Percentiles rank a stretch among this genome's conserved stretches.
These are phyloP conservation scores for Dusona sp. DNA, from an alignment of 2,888 invertebrate genomes.

Conservation along the genomic window DNA sequence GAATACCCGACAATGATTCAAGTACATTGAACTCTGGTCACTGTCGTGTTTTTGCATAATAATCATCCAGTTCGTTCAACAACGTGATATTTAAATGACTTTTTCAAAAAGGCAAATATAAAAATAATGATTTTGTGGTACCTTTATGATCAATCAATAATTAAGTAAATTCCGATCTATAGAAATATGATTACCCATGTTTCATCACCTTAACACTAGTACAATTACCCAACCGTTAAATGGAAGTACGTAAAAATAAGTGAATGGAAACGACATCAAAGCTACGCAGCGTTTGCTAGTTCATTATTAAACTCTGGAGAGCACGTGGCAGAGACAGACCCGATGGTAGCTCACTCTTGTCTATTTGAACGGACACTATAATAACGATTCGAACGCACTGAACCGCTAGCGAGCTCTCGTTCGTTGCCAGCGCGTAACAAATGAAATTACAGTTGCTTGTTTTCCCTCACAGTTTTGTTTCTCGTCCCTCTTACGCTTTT, in stretches of 20 bases:
- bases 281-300: not conserved
- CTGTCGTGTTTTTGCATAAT: not conserved
- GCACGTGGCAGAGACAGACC: conserved; percentile 22
- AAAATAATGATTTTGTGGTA: not conserved
- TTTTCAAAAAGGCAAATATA: not conserved
- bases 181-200: not conserved
- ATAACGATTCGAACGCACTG: conserved; percentile 56
- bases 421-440: conserved; percentile 63
- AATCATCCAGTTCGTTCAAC: not conserved
- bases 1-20: not conserved
- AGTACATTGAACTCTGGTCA: not conserved
- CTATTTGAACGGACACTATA: conserved; percentile 56
- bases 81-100: not conserved
- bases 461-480: conserved; percentile 44
- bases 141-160: not conserved
- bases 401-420: conserved; percentile 36
- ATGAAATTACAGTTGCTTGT: conserved; percentile 61
- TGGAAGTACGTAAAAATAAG: conserved; percentile 13
- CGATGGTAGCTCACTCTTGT: conserved; percentile 33
- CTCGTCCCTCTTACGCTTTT: not conserved
- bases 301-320: conserved; percentile 45
- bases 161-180: not conserved
- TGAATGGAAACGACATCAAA: conserved; percentile 9
- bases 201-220: not conserved
- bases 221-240: not conserved